Conservation (phyloP, 2,113 vertebrate species). For the Cynopterus brachyotis region DNA sequence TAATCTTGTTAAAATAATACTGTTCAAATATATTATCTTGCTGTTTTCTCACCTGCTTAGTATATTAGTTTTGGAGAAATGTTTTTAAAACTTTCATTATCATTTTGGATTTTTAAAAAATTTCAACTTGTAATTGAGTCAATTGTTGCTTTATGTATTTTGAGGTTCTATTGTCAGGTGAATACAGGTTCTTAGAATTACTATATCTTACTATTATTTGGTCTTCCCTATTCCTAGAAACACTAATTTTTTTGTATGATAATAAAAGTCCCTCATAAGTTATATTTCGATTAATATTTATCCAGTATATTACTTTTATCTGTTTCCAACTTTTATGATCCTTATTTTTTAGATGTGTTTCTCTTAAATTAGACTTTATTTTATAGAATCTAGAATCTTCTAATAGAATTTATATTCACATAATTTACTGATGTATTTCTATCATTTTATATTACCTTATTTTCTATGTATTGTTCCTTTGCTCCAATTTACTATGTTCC, state of each 20-base stretch:
- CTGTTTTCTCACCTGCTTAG: background rate
- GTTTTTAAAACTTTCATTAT: background rate
- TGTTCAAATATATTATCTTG: background rate
- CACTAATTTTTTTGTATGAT: background rate
- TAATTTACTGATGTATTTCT: slow-evolving; percentile 15
- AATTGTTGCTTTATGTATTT: background rate
- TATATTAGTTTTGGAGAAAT: background rate
- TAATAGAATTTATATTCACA: background rate
- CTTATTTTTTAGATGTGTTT: background rate
- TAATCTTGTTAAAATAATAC: background rate
- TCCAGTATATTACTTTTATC: background rate
- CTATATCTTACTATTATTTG: background rate
- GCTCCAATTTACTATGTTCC: background rate
- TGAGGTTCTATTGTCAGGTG: background rate
- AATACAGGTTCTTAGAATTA: background rate
- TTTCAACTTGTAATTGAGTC: background rate
- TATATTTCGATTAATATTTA: background rate
- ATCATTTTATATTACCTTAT: background rate
- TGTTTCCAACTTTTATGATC: background rate
- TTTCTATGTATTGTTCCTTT: background rate
- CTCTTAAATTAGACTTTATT: background rate
- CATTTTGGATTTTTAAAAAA: background rate
- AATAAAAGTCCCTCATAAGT: background rate
- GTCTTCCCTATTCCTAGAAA: background rate
- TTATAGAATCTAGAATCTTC: background rate